Evolutionary conservation across 1,140 invertebrate species (phyloP).

Genomic region (Alviniconcha marisindica): DNA sequence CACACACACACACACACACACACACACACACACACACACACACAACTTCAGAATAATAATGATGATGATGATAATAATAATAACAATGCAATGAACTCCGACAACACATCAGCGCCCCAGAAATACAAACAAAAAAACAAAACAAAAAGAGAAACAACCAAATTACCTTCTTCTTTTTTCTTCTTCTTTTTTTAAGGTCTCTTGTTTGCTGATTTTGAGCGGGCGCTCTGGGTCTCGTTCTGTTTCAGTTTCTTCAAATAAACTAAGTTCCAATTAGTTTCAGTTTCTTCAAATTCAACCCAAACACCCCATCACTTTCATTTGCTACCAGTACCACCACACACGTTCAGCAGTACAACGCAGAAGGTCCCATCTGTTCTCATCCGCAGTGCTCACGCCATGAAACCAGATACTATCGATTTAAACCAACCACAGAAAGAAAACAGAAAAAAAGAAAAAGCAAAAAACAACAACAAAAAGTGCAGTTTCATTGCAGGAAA

Average conservation of each 20-base stretch:
- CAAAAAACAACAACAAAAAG: too few relatives aligned
- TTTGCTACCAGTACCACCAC: too few relatives aligned
- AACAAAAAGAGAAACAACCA: too few relatives aligned
- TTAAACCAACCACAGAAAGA: too few relatives aligned
- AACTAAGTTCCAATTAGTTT: not conserved
- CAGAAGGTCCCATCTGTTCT: too few relatives aligned
- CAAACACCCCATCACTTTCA: too few relatives aligned
- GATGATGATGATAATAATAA: not conserved
- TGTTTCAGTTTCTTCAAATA: not conserved
- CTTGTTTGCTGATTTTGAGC: not conserved
- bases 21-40: conserved; percentile 22
- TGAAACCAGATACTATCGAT: too few relatives aligned
- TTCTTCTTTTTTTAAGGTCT: not conserved
- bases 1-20: conserved; percentile 24
- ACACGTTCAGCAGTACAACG: too few relatives aligned
- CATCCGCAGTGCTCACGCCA: too few relatives aligned
- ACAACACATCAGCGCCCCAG: not conserved
- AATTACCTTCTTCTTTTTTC: not conserved
- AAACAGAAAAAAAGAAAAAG: too few relatives aligned
- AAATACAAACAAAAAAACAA: not conserved
- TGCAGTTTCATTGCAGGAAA: too few relatives aligned
- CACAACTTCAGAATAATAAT: not conserved
- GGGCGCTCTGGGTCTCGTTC: not conserved
- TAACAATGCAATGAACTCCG: not conserved
- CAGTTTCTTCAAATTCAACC: too few relatives aligned